phyloP scores from a whole-genome alignment of 1,140 invertebrate genomes.

The Amyelois transitella region DNA sequence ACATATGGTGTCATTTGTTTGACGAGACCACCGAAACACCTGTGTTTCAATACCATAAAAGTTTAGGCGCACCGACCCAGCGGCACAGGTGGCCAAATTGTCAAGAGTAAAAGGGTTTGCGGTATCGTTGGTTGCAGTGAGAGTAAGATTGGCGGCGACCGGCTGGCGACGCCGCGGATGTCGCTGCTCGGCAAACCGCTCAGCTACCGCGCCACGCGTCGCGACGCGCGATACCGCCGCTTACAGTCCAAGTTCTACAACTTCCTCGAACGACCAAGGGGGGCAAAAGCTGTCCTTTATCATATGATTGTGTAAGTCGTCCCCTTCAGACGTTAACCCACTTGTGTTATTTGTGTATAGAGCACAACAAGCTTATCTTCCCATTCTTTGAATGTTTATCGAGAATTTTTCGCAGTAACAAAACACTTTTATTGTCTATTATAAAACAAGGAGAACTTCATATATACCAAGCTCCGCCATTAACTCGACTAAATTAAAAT shows the following conservation, averaged over 20 bases:
- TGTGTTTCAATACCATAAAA: too few species aligned
- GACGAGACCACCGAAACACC: too few species aligned
- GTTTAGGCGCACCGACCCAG: too few species aligned
- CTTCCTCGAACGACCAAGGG: constrained; percentile 93
- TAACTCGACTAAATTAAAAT: background rate
- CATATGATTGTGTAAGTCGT: constrained; percentile 94
- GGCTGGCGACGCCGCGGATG: constrained; percentile 86
- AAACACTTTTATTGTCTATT: background rate
- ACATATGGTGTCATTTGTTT: too few species aligned
- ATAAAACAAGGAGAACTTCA: background rate
- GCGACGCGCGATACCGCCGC: constrained; percentile 91
- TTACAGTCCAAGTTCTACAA: constrained; percentile 94
- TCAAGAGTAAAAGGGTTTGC: background rate
- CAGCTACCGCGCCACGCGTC: constrained; percentile 88
- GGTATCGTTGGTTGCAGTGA: constrained; percentile 59
- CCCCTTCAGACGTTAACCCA: constrained; percentile 3
- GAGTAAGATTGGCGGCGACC: constrained; percentile 73
- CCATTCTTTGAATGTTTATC: background rate
- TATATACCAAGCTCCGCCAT: background rate
- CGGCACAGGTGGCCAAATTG: too few species aligned
- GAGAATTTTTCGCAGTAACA: background rate
- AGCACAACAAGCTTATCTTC: constrained; percentile 3
- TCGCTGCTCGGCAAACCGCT: constrained; percentile 93
- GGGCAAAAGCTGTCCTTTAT: constrained; percentile 88
- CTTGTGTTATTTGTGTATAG: constrained; percentile 2